Conservation (phyloP, 2,797 vertebrate species). For the Platyrinchus mystaceus region DNA sequence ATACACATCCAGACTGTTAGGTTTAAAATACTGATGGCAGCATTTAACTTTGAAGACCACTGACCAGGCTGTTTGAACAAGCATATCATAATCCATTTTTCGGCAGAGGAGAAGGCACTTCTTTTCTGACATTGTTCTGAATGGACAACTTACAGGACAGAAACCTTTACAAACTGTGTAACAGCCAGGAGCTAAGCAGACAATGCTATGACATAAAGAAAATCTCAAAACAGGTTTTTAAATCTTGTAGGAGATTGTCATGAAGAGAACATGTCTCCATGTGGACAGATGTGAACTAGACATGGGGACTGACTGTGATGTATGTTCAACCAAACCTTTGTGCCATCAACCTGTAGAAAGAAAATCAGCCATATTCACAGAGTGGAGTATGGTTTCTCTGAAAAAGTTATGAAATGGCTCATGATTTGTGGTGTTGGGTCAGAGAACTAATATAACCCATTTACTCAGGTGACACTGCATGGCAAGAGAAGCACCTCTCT, state of each 20-base stretch:
- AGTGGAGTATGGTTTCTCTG: neutral
- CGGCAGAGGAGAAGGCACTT: neutral
- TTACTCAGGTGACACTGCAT: neutral
- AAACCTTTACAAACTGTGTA: neutral
- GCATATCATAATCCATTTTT: neutral
- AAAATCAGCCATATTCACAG: neutral
- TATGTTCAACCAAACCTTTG: neutral
- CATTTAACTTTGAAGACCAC: neutral
- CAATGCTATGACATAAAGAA: accelerated
- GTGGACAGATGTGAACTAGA: neutral
- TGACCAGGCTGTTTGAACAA: neutral
- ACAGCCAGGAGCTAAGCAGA: neutral
- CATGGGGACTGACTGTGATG: neutral
- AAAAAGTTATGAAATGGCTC: neutral
- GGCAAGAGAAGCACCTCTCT: neutral
- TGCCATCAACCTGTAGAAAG: neutral
- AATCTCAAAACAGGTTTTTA: neutral
- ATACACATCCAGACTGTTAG: neutral
- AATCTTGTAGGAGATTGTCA: neutral
- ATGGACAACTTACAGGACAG: neutral
- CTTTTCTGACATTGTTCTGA: neutral
- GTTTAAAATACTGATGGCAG: neutral
- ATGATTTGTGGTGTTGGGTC: neutral
- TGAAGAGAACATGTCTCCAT: neutral
- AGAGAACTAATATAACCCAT: neutral